Conservation (phyloP, 1,140 invertebrate genomes). For the Brachionus calyciflorus region DNA sequence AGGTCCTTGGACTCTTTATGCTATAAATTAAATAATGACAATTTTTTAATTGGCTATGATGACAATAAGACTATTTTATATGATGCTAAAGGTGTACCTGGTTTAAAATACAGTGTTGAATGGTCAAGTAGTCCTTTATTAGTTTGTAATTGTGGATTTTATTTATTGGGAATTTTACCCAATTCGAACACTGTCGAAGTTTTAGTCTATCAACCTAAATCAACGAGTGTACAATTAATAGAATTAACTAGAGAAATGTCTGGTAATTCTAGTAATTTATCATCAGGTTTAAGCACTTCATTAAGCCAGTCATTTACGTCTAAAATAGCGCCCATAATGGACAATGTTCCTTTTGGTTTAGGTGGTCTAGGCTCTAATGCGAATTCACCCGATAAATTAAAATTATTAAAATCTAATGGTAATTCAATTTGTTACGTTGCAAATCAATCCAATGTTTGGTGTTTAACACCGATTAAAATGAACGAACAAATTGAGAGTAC, state of each 20-base stretch:
- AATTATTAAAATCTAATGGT: constrained; percentile 35
- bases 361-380: background rate
- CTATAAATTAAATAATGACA: constrained; percentile 14
- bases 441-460: constrained; percentile 45
- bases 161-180: background rate
- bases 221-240: constrained; percentile 22
- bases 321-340: background rate
- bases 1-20: constrained; percentile 17
- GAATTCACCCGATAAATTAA: constrained; percentile 23
- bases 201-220: background rate
- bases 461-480: constrained; percentile 28
- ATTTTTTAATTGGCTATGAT: constrained; percentile 30
- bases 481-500: constrained; percentile 35
- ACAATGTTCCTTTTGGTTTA: background rate
- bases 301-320: background rate
- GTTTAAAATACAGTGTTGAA: constrained; percentile 1
- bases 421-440: constrained; percentile 38
- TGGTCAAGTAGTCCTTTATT: constrained; percentile 27
- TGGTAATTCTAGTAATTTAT: background rate
- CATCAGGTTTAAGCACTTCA: constrained; percentile 1
- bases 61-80: constrained; percentile 24
- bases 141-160: constrained; percentile 15
- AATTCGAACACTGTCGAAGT: constrained; percentile 26
- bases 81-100: background rate
- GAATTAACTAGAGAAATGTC: background rate